Evolutionary conservation across 2,797 vertebrate genomes (phyloP).

Genomic region (Bovichtus diacanthus): DNA sequence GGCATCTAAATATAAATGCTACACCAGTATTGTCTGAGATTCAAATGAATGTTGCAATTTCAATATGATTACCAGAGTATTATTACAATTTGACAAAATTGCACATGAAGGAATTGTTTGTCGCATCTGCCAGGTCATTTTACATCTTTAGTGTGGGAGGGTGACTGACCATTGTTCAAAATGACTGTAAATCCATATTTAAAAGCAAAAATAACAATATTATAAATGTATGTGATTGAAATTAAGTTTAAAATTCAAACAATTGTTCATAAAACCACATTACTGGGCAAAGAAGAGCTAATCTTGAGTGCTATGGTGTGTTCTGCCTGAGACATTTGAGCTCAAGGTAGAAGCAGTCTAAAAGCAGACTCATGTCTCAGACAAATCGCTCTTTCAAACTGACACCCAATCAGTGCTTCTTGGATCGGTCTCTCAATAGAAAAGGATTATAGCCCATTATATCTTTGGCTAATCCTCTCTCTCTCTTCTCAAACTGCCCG

Average conservation of each 20-base stretch:
- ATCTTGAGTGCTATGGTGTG: neutral
- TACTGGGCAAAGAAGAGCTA: neutral
- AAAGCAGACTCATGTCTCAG: conserved; percentile 40
- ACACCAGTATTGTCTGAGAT: neutral
- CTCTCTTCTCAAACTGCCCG: conserved; percentile 29
- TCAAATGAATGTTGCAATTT: neutral
- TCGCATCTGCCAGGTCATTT: neutral
- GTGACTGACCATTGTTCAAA: neutral
- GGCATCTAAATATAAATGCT: neutral
- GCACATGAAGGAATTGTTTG: neutral
- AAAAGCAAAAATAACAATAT: conserved; percentile 3
- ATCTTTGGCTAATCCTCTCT: conserved; percentile 61
- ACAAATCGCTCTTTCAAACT: conserved; percentile 49
- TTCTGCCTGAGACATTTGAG: neutral
- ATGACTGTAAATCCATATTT: neutral
- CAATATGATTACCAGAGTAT: neutral
- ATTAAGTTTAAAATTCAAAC: conserved; percentile 5
- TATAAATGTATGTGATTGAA: neutral
- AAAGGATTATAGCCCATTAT: conserved; percentile 66
- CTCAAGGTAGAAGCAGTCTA: conserved; percentile 15
- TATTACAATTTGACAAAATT: conserved; percentile 6
- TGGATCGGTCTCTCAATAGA: conserved; percentile 49
- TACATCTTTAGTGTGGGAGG: neutral
- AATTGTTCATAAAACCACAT: neutral
- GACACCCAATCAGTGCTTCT: conserved; percentile 48